These are phyloP conservation scores for Papilio glaucus DNA, from an alignment of 1,140 invertebrate genomes.

Conservation along the genomic window DNA sequence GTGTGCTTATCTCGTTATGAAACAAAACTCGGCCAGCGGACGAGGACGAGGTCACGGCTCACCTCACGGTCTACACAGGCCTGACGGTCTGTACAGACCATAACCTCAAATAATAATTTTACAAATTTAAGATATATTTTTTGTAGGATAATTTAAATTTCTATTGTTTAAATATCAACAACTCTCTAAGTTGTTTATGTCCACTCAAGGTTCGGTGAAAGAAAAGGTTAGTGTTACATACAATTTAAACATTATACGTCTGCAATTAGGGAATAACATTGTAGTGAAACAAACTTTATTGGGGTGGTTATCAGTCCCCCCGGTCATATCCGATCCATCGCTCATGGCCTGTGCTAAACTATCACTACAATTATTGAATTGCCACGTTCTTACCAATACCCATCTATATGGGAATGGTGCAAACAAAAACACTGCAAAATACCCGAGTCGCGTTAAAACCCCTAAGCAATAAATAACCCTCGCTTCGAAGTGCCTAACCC, in stretches of 20 bases:
- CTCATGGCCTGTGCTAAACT: neutral
- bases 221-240: no score
- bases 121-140: no score
- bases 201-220: no score
- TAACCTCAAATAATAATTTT: no score
- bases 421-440: slow-evolving; percentile 20
- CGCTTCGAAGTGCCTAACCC: neutral
- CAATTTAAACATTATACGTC: no score
- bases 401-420: neutral
- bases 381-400: neutral
- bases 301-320: neutral
- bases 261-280: no score
- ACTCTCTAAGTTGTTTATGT: no score
- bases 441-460: slow-evolving; percentile 11
- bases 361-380: neutral
- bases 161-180: no score
- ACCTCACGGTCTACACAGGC: neutral
- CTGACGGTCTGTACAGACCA: no score
- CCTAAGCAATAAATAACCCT: slow-evolving; percentile 5
- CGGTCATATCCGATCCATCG: neutral
- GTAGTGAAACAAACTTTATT: no score
- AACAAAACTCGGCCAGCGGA: neutral
- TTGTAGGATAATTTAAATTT: no score
- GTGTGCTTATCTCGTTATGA: neutral
- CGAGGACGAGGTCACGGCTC: neutral